Conservation (phyloP, 1,140 invertebrate species). For the Trachelipus rathkii region DNA sequence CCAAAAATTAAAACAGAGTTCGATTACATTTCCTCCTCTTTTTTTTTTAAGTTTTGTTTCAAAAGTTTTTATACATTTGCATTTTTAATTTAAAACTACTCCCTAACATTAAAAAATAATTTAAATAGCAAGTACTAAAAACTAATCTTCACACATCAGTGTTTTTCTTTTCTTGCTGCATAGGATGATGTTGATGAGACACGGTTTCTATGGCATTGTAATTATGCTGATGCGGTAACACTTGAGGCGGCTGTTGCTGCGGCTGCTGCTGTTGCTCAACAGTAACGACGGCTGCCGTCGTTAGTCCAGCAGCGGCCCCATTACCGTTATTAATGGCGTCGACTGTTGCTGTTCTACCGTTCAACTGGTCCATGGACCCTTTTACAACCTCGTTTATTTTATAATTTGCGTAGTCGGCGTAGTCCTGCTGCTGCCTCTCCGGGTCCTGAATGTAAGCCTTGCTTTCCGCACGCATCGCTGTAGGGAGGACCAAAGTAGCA, state of each 20-base stretch:
- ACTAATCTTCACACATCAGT: background rate
- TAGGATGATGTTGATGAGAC: background rate
- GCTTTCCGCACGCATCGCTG: slow-evolving; percentile 23
- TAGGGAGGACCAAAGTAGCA: background rate
- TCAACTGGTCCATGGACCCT: slow-evolving; percentile 28
- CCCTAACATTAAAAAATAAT: too few species aligned
- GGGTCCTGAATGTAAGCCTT: slow-evolving; percentile 31
- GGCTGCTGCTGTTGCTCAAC: background rate
- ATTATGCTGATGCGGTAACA: background rate
- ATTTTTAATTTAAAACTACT: too few species aligned
- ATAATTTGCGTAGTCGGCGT: slow-evolving; percentile 11
- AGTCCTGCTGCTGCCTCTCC: slow-evolving; percentile 7
- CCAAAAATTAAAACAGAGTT: too few species aligned
- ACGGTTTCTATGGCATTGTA: background rate
- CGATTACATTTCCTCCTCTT: too few species aligned
- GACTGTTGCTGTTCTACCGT: slow-evolving; percentile 9
- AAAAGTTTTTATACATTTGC: too few species aligned
- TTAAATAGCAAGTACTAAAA: too few species aligned
- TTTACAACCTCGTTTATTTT: slow-evolving; percentile 26
- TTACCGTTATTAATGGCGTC: background rate
- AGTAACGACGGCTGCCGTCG: background rate
- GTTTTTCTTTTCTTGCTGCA: background rate
- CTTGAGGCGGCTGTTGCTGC: background rate
- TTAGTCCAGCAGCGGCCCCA: background rate
- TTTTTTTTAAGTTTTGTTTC: too few species aligned